phyloP scores from a whole-genome alignment of 35 echinoderm and acorn worm genomes.

The Strongylocentrotus purpuratus region DNA sequence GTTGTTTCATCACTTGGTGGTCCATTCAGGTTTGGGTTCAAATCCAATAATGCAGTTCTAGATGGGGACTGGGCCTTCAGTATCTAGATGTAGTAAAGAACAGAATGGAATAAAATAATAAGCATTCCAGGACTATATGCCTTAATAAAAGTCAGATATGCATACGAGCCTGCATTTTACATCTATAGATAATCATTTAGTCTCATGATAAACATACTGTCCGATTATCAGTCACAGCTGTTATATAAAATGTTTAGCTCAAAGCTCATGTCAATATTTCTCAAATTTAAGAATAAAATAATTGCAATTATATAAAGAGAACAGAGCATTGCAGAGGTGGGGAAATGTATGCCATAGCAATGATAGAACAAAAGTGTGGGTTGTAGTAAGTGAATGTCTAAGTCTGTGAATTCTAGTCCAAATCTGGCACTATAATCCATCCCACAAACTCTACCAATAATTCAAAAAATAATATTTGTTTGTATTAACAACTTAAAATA shows the following conservation, averaged over 20 bases:
- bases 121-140: background rate
- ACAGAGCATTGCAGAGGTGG: too few relatives aligned
- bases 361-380: too few relatives aligned
- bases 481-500: too few relatives aligned
- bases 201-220: background rate
- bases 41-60: conserved; percentile 54
- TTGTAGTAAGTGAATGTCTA: too few relatives aligned
- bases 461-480: too few relatives aligned
- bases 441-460: too few relatives aligned
- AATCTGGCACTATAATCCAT: too few relatives aligned
- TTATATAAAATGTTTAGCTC: background rate
- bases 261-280: too few relatives aligned
- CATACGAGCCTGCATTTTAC: background rate
- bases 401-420: too few relatives aligned
- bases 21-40: conserved; percentile 54
- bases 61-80: conserved; percentile 59
- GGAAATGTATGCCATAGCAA: too few relatives aligned
- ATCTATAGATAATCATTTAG: background rate
- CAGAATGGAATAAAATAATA: background rate
- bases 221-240: background rate
- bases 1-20: conserved; percentile 39
- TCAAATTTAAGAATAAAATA: too few relatives aligned
- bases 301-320: too few relatives aligned
- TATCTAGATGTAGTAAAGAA: conserved; percentile 1
- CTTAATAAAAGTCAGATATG: background rate